A percentile compares a stretch with the other conserved stretches of the same genome.
Evolutionary conservation across 2,113 vertebrate species (phyloP).

Genomic region (Peromyscus californicus): DNA sequence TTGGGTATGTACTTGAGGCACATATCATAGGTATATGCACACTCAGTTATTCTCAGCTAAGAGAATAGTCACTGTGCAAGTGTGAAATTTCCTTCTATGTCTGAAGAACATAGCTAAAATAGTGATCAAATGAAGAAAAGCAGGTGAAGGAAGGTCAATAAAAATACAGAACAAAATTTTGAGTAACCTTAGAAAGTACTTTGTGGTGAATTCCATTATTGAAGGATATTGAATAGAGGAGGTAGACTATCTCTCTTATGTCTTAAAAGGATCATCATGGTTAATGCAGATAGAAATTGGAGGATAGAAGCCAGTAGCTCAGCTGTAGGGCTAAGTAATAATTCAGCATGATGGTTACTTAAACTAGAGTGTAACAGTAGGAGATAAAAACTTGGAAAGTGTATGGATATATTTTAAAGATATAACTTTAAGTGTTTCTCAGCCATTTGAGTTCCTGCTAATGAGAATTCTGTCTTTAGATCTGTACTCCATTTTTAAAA

Average conservation of each 20-base stretch:
- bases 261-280: background rate
- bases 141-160: background rate
- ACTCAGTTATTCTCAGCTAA: background rate
- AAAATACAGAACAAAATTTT: background rate
- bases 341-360: background rate
- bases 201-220: background rate
- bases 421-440: background rate
- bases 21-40: too few species aligned
- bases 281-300: background rate
- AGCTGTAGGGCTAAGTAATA: background rate
- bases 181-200: background rate
- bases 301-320: background rate
- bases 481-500: too few species aligned
- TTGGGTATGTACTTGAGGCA: background rate
- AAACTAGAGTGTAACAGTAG: background rate
- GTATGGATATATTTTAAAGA: slow-evolving; percentile 5
- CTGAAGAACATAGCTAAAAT: background rate
- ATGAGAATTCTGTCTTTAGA: too few species aligned
- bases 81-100: background rate
- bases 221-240: background rate
- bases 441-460: too few species aligned
- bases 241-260: background rate
- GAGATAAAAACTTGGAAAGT: background rate
- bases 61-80: background rate
- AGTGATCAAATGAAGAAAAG: background rate